Evolutionary conservation across 2,797 vertebrate species (phyloP), one percentile per base, ranked within the genome.

Genomic region (Acipenser ruthenus): DNA sequence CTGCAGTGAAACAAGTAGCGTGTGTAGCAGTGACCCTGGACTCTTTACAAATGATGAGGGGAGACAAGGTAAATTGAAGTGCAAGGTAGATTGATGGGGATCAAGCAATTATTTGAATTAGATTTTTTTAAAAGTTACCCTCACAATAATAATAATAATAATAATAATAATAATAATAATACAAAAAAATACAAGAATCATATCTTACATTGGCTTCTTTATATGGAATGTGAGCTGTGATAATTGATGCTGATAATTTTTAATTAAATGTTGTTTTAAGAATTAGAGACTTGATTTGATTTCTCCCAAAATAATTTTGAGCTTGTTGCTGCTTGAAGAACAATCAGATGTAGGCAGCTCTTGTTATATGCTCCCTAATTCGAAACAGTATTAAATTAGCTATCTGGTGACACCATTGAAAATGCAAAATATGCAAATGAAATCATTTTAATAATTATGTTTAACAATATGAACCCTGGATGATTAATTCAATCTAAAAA

Each of bases 11-110:
- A 94, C 92, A 70, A 97, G 94, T 90, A 97, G 94, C 65, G 89
- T 94, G 1, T 94, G 93, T 83, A 91, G 87, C 88, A 96, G 93
- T 65, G 95, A 97, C 73, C 79, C 93, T 0, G 95, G 94, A 12
- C 91, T 97, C 62, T 97, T 95, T 73, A 97, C 94, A 74, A 97
- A 95, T 10, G 95, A 97, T 68, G 95, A 97, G 78, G 94, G 94
- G 62, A 90, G 94, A 67, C 95, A 97, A 95, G 94, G 94, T 95
- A 93, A 78, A 37, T 5, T 37, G 37, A 37, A 37, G 37, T 37
- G 37, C 37, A 37, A 37, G 37, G 37, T 5, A 37, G 37, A 37
- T 37, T 37, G 37, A 37, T 37, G 37, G 37, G 37, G 37, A 37
- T 37, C 37, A 37, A 37, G 37, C 37, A 37, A 37, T 37, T 37